Percentiles rank a stretch among this genome's conserved stretches.
Evolutionary conservation across 2,797 vertebrate genomes (phyloP).

Genomic region (Sphenopsis melanotis): DNA sequence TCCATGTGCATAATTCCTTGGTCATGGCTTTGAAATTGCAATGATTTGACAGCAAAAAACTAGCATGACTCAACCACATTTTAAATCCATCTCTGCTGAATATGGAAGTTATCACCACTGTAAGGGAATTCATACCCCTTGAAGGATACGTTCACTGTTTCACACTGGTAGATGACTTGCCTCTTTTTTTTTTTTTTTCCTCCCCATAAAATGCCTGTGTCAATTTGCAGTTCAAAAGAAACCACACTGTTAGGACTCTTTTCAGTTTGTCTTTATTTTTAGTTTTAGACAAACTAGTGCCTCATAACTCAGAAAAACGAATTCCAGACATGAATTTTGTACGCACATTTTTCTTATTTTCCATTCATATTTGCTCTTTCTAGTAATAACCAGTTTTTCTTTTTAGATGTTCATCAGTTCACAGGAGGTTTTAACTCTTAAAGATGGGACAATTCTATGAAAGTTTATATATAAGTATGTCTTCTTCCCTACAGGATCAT

Average conservation of each 20-base stretch:
- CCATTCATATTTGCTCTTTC: constrained; percentile 15
- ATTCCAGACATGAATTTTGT: not conserved
- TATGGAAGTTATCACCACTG: not conserved
- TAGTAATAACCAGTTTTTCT: constrained; percentile 3
- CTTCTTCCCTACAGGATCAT: not conserved
- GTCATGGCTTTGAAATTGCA: not conserved
- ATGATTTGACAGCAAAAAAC: not conserved
- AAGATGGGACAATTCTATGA: not conserved
- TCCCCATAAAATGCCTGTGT: not conserved
- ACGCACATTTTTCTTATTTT: constrained; percentile 9
- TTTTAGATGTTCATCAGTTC: not conserved
- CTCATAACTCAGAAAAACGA: not conserved
- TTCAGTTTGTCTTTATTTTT: constrained; percentile 51
- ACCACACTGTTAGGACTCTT: not conserved
- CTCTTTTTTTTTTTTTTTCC: not conserved
- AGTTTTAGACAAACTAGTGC: constrained; percentile 1
- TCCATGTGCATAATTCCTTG: not conserved
- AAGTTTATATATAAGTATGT: not conserved
- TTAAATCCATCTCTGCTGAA: not conserved
- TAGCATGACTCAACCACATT: not conserved
- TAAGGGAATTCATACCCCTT: not conserved
- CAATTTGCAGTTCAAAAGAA: constrained; percentile 28
- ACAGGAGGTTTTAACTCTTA: not conserved
- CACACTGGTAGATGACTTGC: not conserved
- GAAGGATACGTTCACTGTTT: not conserved